phyloP scores from a whole-genome alignment of 2,888 invertebrate genomes.

The Campoplex nolae region DNA sequence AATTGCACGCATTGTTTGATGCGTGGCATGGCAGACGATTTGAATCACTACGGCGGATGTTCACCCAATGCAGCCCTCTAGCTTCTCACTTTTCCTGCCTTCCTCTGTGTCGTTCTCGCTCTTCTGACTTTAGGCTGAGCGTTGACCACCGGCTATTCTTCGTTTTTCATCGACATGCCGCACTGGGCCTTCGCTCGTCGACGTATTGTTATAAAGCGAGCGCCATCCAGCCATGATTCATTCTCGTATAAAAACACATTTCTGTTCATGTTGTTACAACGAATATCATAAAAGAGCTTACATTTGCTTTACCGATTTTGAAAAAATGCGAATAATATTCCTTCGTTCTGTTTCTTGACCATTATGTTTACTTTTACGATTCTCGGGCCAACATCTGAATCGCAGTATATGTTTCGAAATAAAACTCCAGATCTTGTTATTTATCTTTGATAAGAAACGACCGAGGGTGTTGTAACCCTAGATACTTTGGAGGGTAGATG shows the following conservation, averaged over 20 bases:
- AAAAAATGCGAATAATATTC: conserved; percentile 46
- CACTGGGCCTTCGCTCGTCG: conserved; percentile 61
- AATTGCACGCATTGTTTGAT: conserved; percentile 84
- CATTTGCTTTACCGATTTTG: conserved; percentile 37
- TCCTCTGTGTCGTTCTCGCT: conserved; percentile 31
- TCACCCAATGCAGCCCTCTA: conserved; percentile 49
- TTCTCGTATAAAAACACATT: conserved; percentile 61
- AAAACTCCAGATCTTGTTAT: conserved; percentile 53
- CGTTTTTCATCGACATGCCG: conserved; percentile 65
- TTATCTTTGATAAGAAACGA: conserved; percentile 63
- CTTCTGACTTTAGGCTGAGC: conserved; percentile 59
- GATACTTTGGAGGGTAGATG: conserved; percentile 65
- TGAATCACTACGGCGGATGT: conserved; percentile 71
- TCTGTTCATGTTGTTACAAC: conserved; percentile 25
- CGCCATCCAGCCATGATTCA: conserved; percentile 68
- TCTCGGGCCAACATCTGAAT: conserved; percentile 35
- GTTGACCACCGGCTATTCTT: conserved; percentile 72
- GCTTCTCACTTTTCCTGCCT: conserved; percentile 65
- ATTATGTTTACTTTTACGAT: conserved; percentile 34
- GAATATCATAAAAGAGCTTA: neutral
- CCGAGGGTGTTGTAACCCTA: conserved; percentile 56
- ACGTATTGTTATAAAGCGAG: conserved; percentile 67
- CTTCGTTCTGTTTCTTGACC: conserved; percentile 7
- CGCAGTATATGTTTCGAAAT: conserved; percentile 23
- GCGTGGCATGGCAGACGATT: conserved; percentile 77